A percentile compares a stretch with the other conserved stretches of the same genome.
Conservation (phyloP, 1,140 invertebrate genomes). For the Caenorhabditis elegans region WBcel235 BX284605.5:7299501-7300000, state of each 20-base stretch:
- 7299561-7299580: too few relatives aligned
- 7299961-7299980: background rate
- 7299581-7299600: too few relatives aligned
- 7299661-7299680: too few relatives aligned
- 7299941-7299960: constrained; percentile 24
- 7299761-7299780: background rate
- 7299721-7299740: background rate
- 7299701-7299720: background rate
- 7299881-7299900: background rate
- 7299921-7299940: constrained; percentile 37
- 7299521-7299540: too few relatives aligned
- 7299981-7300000: background rate
- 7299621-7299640: too few relatives aligned
- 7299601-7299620: too few relatives aligned
- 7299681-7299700: constrained; percentile 21
- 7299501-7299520: too few relatives aligned
- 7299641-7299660: too few relatives aligned
- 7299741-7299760: background rate
- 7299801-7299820: too few relatives aligned
- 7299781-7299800: background rate
- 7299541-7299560: too few relatives aligned
- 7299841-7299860: background rate
- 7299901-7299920: constrained; percentile 11
- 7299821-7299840: too few relatives aligned
- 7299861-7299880: background rate